Percentiles rank a stretch among this genome's conserved stretches.
phyloP scores from a whole-genome alignment of 2,797 vertebrate genomes.

The Sternarchorhynchus goeldii region DNA sequence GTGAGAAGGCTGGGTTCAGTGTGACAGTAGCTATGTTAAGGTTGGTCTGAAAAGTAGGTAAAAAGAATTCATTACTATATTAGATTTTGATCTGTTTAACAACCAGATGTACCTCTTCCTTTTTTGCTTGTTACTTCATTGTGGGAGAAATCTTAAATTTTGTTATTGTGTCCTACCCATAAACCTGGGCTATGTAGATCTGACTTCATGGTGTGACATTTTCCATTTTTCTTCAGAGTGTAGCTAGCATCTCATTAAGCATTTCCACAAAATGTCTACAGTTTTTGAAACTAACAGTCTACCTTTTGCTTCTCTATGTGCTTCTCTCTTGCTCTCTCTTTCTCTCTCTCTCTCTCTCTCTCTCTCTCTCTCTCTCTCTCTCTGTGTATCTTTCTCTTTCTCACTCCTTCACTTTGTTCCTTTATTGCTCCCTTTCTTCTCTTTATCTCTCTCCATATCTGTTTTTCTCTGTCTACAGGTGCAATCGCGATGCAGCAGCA shows the following conservation, averaged over 20 bases:
- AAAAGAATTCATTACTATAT: not conserved
- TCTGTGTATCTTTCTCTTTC: slow-evolving; percentile 37
- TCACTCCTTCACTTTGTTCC: slow-evolving; percentile 36
- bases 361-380: slow-evolving; percentile 28
- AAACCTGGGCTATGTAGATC: slow-evolving; percentile 19
- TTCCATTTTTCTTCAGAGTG: slow-evolving; percentile 40
- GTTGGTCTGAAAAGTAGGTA: not conserved
- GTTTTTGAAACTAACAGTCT: slow-evolving; percentile 25
- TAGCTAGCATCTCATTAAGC: slow-evolving; percentile 41
- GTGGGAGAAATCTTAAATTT: slow-evolving; percentile 34
- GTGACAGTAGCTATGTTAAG: not conserved
- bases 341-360: not conserved
- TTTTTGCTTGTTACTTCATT: slow-evolving; percentile 43
- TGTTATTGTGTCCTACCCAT: slow-evolving; percentile 34
- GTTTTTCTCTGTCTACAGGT: slow-evolving; percentile 82
- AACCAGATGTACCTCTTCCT: slow-evolving; percentile 15
- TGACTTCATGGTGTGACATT: slow-evolving; percentile 39
- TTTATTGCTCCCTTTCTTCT: slow-evolving; percentile 35
- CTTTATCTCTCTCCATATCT: slow-evolving; percentile 55
- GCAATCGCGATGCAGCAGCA: slow-evolving; percentile 99
- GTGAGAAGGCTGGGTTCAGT: not conserved
- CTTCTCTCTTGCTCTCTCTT: not conserved
- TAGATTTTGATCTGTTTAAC: slow-evolving; percentile 1
- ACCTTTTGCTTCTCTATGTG: not conserved
- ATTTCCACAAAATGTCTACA: slow-evolving; percentile 6